Evolutionary conservation across 1,140 invertebrate species (phyloP).

Genomic region (Brachionus asplanchnoidis): DNA sequence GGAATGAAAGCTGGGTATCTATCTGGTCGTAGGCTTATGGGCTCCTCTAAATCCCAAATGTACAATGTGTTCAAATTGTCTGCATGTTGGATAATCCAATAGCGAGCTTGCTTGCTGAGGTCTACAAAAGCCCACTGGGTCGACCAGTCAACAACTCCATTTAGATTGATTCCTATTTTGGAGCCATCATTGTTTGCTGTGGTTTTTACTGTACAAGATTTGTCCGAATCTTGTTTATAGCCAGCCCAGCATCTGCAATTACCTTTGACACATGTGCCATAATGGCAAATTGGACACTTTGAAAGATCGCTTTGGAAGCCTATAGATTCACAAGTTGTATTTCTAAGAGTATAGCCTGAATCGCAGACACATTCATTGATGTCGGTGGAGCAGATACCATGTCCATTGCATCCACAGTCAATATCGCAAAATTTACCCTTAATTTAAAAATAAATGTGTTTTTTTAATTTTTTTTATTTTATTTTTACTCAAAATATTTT

Average conservation of each 20-base stretch:
- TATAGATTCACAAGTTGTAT: not conserved
- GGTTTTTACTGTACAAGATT: not conserved
- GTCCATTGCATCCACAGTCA: not conserved
- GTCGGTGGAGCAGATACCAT: not conserved
- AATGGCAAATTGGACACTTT: not conserved
- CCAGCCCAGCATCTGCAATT: not conserved
- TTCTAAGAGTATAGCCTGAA: not conserved
- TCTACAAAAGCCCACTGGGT: conserved; percentile 48
- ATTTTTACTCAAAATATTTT: too few relatives aligned
- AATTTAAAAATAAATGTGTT: conserved; percentile 44
- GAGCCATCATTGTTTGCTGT: not conserved
- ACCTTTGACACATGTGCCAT: not conserved
- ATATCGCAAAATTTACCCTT: conserved; percentile 42
- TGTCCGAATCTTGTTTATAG: not conserved
- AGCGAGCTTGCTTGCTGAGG: conserved; percentile 45
- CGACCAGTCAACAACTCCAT: conserved; percentile 46
- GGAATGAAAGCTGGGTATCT: conserved; percentile 45
- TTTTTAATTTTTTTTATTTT: too few relatives aligned
- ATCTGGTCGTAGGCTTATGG: conserved; percentile 44
- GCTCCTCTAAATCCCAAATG: conserved; percentile 34
- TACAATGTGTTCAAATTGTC: not conserved
- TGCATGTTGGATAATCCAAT: conserved; percentile 45
- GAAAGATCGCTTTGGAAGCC: not conserved
- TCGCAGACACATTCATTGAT: not conserved
- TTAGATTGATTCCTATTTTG: conserved; percentile 45